Base-by-base conservation (phyloP, 2,113 vertebrate species). In the Scophthalmus maximus region DNA sequence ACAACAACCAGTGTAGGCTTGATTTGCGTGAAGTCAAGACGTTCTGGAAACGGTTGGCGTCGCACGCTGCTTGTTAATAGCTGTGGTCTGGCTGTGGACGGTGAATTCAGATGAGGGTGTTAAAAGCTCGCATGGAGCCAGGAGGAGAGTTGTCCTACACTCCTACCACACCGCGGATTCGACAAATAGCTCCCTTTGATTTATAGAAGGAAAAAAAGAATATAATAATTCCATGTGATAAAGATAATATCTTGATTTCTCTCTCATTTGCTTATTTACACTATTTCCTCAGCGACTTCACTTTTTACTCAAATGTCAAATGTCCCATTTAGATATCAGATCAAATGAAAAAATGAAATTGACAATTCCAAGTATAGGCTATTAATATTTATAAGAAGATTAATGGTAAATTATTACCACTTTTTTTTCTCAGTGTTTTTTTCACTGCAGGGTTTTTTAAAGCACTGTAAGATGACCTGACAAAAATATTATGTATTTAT, bases 31-130 rank as follows among this genome's bases (percentile, higher is more conserved):
- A n/a, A n/a, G n/a, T n/a, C n/a, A n/a, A n/a, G n/a, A n/a, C n/a
- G n/a, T n/a, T n/a, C n/a, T n/a, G n/a, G n/a, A n/a, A 67, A 72
- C 55, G 57, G 46, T 44, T 77, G 15, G 29, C 58, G 66, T 69
- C 10, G 36, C 76, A 49, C 69, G 78, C 40, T 73, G 70, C 70
- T 82, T 68, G 36, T 36, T n/a, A 58, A 27, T 56, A 20, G 71
- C 23, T 62, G 76, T 59, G 65, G 61, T 77, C 12, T 84, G 70
- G 38, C 18, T 78, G 25, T 25, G 49, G 53, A 68, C 30, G 47
- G 47, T 69, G 30, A 63, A 80, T 69, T 69, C 51, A 32, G 22
- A 79, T 53, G 8, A 34, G 59, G 38, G 66, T 63, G 29, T 53
- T 15, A 72, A 78, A 68, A 52, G 38, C 47, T 27, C 12, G 20